These are phyloP conservation scores for Myotis findleyi DNA, from an alignment of 2,797 vertebrate genomes.

Conservation along the genomic window DNA sequence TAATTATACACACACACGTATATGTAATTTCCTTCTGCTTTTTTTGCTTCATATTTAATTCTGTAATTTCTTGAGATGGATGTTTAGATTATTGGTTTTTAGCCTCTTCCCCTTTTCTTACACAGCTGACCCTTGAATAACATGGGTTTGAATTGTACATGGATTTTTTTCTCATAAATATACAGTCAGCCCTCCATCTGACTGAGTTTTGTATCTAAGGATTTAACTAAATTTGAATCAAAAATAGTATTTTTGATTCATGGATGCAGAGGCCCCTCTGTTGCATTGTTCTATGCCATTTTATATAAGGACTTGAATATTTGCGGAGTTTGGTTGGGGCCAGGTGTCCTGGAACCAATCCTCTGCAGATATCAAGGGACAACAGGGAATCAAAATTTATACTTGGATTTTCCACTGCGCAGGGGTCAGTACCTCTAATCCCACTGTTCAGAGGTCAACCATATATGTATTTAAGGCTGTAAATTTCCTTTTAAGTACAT, in stretches of 20 bases:
- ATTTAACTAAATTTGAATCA: not conserved
- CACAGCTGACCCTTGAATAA: not conserved
- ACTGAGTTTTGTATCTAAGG: not conserved
- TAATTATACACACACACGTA: not conserved
- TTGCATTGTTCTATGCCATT: not conserved
- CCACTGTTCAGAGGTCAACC: not conserved
- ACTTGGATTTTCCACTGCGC: not conserved
- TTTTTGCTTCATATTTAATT: not conserved
- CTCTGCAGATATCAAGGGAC: not conserved
- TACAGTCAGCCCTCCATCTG: not conserved
- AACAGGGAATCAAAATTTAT: not conserved
- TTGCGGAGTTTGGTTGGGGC: not conserved
- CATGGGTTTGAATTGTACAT: not conserved
- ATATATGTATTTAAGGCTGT: not conserved
- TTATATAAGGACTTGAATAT: not conserved
- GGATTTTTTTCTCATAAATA: not conserved
- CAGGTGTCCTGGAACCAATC: not conserved
- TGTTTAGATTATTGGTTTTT: not conserved
- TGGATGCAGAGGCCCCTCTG: not conserved
- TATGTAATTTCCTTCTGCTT: not conserved
- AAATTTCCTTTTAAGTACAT: not conserved
- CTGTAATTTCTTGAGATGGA: not conserved
- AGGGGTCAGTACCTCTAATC: not conserved
- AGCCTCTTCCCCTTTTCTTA: not conserved
- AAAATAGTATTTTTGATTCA: not conserved